A percentile compares a stretch with the other conserved stretches of the same genome.
Evolutionary conservation across 2,113 vertebrate genomes (phyloP).

Genomic region (Rhabdomys dilectus): DNA sequence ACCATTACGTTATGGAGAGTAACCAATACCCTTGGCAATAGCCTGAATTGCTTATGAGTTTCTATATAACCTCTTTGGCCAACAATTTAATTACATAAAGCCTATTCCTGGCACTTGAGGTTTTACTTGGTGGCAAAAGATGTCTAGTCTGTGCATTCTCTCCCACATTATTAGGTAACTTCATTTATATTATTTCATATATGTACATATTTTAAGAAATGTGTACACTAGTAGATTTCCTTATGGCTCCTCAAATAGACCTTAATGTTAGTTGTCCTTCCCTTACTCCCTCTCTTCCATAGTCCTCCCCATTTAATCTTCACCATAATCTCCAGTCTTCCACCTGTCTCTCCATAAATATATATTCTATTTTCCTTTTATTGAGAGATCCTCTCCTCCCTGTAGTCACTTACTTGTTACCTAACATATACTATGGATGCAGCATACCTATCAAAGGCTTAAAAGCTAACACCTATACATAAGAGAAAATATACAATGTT

Average conservation of each 20-base stretch:
- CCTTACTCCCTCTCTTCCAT: neutral
- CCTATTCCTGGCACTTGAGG: neutral
- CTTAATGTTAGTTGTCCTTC: neutral
- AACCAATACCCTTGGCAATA: neutral
- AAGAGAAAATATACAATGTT: neutral
- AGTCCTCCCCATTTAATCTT: neutral
- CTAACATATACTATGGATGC: neutral
- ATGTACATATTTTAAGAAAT: neutral
- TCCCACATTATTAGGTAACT: neutral
- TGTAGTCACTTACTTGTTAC: neutral
- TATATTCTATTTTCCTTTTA: neutral
- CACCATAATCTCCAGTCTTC: neutral
- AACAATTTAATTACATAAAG: neutral
- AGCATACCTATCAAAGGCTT: neutral
- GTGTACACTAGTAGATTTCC: neutral
- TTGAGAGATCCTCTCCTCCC: neutral
- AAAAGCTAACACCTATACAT: neutral
- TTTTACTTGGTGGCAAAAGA: neutral
- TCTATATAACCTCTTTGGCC: neutral
- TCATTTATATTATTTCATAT: neutral
- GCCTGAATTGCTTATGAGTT: neutral
- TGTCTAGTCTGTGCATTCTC: neutral
- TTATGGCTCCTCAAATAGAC: neutral
- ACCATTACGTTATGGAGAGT: neutral
- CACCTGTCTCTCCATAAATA: neutral